Conservation (phyloP, 2,113 vertebrate genomes). For the Chroicocephalus ridibundus region DNA sequence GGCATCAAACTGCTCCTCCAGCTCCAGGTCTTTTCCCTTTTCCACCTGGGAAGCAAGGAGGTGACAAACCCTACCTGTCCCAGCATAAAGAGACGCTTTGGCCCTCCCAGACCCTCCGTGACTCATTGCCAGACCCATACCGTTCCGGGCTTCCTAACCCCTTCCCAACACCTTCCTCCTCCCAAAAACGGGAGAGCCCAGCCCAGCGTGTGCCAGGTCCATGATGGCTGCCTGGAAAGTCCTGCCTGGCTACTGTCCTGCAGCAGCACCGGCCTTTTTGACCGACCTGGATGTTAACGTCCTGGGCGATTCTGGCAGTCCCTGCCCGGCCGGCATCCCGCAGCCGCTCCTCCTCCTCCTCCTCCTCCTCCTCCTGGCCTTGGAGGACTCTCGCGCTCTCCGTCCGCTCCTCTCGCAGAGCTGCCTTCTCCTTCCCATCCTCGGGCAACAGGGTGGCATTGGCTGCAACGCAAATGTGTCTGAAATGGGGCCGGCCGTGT, state of each 20-base stretch:
- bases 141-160: background rate
- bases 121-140: background rate
- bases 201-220: background rate
- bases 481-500: fast-evolving
- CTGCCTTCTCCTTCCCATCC: background rate
- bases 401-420: background rate
- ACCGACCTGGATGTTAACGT: background rate
- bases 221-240: background rate
- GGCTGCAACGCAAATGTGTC: background rate
- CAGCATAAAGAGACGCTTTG: background rate
- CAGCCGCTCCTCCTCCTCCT: constrained; percentile 17
- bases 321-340: background rate
- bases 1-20: constrained; percentile 63
- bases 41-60: constrained; percentile 72
- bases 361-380: constrained; percentile 32
- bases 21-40: constrained; percentile 71
- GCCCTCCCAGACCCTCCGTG: fast-evolving
- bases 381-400: background rate
- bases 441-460: background rate
- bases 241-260: background rate
- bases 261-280: background rate
- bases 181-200: background rate
- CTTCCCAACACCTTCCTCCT: background rate
- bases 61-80: background rate
- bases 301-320: background rate